phyloP scores from a whole-genome alignment of 37 sponge, comb jelly and placozoan genomes.

The Tethya wilhelma region DNA sequence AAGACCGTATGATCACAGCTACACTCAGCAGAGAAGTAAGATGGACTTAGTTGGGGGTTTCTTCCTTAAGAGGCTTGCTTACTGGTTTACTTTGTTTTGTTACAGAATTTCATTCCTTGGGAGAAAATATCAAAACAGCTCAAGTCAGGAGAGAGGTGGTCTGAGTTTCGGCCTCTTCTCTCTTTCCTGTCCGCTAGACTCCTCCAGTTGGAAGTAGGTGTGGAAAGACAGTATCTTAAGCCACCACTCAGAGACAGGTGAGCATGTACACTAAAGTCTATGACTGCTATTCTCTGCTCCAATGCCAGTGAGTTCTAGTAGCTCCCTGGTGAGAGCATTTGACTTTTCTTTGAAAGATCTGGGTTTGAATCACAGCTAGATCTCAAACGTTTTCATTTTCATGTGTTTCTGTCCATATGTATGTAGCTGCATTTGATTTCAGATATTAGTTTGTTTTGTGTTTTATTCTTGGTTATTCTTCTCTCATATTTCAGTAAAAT shows the following conservation, averaged over 20 bases:
- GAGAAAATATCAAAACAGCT: not conserved
- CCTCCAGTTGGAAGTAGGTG: conserved; percentile 58
- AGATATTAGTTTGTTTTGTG: too few species aligned
- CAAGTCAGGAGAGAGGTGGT: not conserved
- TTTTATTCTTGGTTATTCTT: too few species aligned
- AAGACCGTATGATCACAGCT: conserved; percentile 52
- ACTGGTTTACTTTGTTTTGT: not conserved
- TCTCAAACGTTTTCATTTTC: too few species aligned
- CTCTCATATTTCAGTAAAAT: too few species aligned
- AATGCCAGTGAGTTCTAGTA: too few species aligned
- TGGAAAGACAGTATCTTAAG: conserved; percentile 77
- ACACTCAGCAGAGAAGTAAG: conserved; percentile 62
- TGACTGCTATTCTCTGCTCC: not conserved
- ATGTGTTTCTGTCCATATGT: too few species aligned
- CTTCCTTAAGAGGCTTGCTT: not conserved
- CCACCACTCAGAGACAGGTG: conserved; percentile 82
- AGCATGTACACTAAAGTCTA: not conserved
- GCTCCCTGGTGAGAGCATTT: too few species aligned
- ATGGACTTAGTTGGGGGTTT: not conserved
- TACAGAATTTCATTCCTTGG: not conserved
- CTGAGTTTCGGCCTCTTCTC: not conserved
- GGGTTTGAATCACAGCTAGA: too few species aligned
- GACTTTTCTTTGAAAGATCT: too few species aligned
- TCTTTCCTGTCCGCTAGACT: conserved; percentile 30
- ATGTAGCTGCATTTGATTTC: too few species aligned